Percentiles rank a stretch among this genome's conserved stretches.
phyloP scores from a whole-genome alignment of 2,797 vertebrate genomes.

The Neosilurus mollespiculum region DNA sequence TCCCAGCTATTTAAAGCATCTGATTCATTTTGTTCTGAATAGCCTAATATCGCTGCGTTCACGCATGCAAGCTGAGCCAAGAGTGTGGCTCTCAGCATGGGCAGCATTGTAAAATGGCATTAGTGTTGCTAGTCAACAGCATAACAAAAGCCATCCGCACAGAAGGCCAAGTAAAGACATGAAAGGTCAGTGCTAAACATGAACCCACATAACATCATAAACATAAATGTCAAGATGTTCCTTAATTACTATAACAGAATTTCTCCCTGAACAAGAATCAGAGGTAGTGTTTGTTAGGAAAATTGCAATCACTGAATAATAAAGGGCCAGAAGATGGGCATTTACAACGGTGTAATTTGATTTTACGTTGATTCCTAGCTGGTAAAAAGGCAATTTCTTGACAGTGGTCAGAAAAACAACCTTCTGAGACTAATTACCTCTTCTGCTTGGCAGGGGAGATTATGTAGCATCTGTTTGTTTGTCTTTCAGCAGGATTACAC shows the following conservation, averaged over 20 bases:
- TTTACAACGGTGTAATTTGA: neutral
- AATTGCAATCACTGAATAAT: neutral
- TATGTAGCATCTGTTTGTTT: no score
- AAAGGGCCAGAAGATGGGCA: neutral
- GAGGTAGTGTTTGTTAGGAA: neutral
- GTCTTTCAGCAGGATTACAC: no score
- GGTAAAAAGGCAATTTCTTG: neutral
- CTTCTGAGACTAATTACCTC: neutral
- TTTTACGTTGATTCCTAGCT: neutral
- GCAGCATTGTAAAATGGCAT: conserved; percentile 1
- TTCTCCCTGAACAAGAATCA: conserved; percentile 12
- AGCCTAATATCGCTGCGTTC: conserved; percentile 9
- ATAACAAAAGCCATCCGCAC: neutral
- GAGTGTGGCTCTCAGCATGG: conserved; percentile 1
- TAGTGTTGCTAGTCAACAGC: conserved; percentile 11
- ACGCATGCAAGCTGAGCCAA: neutral
- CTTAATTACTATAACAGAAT: neutral
- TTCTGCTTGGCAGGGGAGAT: no score
- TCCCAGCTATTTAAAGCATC: neutral
- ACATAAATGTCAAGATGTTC: neutral
- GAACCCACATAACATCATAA: conserved; percentile 18
- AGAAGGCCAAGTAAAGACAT: conserved; percentile 13
- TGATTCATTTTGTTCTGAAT: neutral
- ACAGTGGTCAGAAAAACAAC: neutral
- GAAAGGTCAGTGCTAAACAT: conserved; percentile 21